Conservation (phyloP, 2,888 invertebrate genomes). For the Pandemis cinnamomeana region DNA sequence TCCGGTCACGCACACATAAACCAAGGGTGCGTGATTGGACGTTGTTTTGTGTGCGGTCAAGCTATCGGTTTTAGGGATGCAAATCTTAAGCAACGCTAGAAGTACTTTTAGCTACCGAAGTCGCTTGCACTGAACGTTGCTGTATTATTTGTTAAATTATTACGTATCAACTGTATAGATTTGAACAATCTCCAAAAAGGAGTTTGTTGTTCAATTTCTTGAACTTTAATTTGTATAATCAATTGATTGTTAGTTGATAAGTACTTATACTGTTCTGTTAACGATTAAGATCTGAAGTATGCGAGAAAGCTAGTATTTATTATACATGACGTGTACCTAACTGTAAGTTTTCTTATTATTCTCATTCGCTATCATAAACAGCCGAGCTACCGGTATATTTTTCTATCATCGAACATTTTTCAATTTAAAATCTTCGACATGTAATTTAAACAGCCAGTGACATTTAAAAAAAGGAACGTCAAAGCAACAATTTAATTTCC, state of each 20-base stretch:
- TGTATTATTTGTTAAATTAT: background rate
- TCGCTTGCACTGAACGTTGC: background rate
- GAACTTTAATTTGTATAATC: background rate
- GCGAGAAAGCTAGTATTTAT: background rate
- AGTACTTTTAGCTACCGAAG: background rate
- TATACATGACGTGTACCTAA: background rate
- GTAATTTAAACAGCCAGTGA: background rate
- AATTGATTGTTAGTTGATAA: background rate
- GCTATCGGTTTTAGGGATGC: background rate
- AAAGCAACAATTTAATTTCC: conserved; percentile 5
- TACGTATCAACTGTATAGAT: background rate
- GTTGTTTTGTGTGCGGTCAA: background rate
- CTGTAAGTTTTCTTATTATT: background rate
- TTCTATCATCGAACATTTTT: no score
- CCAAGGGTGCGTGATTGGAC: background rate
- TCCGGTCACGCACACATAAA: background rate
- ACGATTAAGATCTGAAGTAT: background rate
- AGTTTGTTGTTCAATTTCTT: background rate
- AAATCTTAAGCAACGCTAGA: background rate
- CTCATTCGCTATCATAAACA: background rate
- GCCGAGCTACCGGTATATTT: no score
- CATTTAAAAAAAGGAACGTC: background rate
- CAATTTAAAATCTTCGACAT: background rate
- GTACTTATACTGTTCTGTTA: background rate
- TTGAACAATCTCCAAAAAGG: background rate